These are phyloP conservation scores for Erebia palarica DNA, from an alignment of 2,888 invertebrate species.

Conservation along the genomic window DNA sequence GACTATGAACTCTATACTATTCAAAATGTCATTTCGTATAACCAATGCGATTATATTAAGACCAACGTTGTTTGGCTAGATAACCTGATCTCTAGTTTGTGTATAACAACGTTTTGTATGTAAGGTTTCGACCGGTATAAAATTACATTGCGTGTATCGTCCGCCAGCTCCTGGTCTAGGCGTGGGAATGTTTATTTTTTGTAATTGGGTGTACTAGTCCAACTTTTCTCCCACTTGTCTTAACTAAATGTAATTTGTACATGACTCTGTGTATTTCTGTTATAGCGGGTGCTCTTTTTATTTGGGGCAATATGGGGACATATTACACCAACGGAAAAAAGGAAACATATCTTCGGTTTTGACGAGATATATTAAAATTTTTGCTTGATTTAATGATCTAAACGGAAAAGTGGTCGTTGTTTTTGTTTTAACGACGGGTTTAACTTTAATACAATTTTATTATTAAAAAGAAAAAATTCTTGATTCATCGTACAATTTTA, in stretches of 20 bases:
- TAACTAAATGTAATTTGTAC: constrained; percentile 67
- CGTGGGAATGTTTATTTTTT: constrained; percentile 72
- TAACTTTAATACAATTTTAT: no score
- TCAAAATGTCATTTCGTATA: no score
- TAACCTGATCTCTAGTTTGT: not conserved
- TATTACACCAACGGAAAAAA: not conserved
- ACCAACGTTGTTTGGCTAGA: not conserved
- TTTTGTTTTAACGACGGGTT: no score
- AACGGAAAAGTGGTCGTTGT: no score
- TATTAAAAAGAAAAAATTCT: no score
- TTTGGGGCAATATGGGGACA: not conserved
- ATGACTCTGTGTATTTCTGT: constrained; percentile 75
- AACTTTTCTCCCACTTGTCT: constrained; percentile 64
- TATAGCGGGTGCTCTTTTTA: constrained; percentile 41
- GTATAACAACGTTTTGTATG: not conserved
- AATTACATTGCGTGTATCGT: not conserved
- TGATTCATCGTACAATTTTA: no score
- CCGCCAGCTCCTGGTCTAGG: constrained; percentile 6
- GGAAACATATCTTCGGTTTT: not conserved
- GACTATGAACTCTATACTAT: no score
- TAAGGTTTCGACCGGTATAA: not conserved
- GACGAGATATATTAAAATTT: not conserved
- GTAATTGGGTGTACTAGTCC: constrained; percentile 80
- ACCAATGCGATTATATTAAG: not conserved
- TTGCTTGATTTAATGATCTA: not conserved